phyloP scores from a whole-genome alignment of 2,888 invertebrate genomes.

The Monopis laevigella region DNA sequence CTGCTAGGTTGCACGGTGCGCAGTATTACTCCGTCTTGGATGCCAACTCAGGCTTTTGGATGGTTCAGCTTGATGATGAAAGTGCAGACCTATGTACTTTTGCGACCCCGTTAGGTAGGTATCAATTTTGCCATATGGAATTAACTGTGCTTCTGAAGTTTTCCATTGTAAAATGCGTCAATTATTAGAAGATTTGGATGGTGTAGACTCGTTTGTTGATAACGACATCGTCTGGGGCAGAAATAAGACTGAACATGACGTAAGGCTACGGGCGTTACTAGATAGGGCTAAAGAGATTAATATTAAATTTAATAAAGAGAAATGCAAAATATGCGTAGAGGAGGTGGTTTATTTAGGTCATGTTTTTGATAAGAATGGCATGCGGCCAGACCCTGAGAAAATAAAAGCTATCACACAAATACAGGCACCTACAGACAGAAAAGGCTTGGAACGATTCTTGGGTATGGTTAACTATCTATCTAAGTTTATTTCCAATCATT shows the following conservation, averaged over 20 bases:
- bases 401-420: slow-evolving; percentile 13
- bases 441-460: slow-evolving; percentile 1
- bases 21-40: slow-evolving; percentile 18
- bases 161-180: slow-evolving; percentile 20
- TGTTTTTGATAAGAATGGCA: slow-evolving; percentile 8
- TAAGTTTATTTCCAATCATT: slow-evolving; percentile 19
- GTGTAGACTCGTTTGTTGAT: slow-evolving; percentile 3
- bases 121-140: slow-evolving; percentile 21
- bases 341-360: slow-evolving; percentile 16
- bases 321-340: slow-evolving; percentile 15
- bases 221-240: slow-evolving; percentile 12
- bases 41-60: slow-evolving; percentile 22
- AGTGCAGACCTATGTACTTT: slow-evolving; percentile 22
- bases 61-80: slow-evolving; percentile 17
- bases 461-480: slow-evolving; percentile 14
- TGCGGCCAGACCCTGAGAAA: slow-evolving; percentile 13
- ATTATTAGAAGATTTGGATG: slow-evolving; percentile 13
- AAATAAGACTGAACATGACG: slow-evolving; percentile 16
- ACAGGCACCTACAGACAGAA: not conserved
- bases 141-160: slow-evolving; percentile 21
- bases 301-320: slow-evolving; percentile 18
- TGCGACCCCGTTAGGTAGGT: slow-evolving; percentile 18
- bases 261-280: slow-evolving; percentile 12
- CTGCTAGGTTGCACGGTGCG: slow-evolving; percentile 15
- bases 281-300: slow-evolving; percentile 16